Conservation (phyloP, 37 sponge, comb jelly and placozoan genomes). For the Lycopodina hypogea region DNA sequence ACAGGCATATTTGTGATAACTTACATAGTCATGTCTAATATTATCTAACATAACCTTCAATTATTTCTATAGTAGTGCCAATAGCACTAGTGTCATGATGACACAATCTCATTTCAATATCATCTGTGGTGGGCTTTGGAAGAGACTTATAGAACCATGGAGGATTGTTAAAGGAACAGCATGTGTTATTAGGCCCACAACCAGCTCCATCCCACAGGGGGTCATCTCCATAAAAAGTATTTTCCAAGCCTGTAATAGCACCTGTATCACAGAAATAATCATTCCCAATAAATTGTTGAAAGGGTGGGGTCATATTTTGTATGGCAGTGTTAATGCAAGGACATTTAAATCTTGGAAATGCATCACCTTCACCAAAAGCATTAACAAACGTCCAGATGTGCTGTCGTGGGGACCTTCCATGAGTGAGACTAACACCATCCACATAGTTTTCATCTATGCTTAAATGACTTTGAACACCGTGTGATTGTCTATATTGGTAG, state of each 20-base stretch:
- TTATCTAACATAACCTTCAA: too few species aligned
- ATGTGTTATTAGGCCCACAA: constrained; percentile 11
- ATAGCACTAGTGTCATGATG: not conserved
- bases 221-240: constrained; percentile 2
- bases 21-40: too few species aligned
- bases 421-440: constrained; percentile 38
- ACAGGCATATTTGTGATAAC: too few species aligned
- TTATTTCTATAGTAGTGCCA: too few species aligned
- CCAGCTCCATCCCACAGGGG: constrained; percentile 47
- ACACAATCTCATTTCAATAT: constrained; percentile 6
- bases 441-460: constrained; percentile 10
- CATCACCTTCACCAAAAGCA: not conserved
- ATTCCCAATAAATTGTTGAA: constrained; percentile 7
- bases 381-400: constrained; percentile 43
- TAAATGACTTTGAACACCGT: not conserved
- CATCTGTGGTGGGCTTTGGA: not conserved
- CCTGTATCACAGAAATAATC: constrained; percentile 43
- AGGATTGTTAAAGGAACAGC: constrained; percentile 15
- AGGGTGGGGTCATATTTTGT: not conserved
- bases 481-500: constrained; percentile 7
- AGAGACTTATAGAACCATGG: not conserved
- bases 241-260: not conserved
- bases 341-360: not conserved
- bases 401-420: constrained; percentile 26
- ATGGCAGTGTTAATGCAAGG: not conserved